Base-by-base conservation (phyloP, 2,888 invertebrate species). In the Conops quadrifasciatus region DNA sequence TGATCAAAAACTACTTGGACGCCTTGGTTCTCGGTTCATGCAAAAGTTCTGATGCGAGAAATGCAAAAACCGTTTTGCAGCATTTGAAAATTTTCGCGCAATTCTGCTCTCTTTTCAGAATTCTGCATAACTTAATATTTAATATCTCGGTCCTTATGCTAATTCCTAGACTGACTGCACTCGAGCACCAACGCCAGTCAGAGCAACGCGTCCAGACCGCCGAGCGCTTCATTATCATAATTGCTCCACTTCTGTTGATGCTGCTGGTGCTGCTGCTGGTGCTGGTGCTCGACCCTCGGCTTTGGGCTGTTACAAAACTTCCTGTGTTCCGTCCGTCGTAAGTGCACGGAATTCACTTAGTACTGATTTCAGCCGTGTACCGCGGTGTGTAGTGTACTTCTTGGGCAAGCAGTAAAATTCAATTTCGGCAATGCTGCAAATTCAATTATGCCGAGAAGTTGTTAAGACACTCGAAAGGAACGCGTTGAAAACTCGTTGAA, bases 151-250 rank as follows among this genome's bases (percentile, higher is more conserved):
- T 43, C 56, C 45, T 67, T 67, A 62, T 60, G 60, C 47, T 62
- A 49, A 68, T 62, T 45, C 49, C 66, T 21, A 15, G 26, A 2
- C 1, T 58, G 26, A 2, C 1, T 58, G 58, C 58, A 58, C 28
- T 49, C 28, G 26, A 15, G 58, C 58, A 58, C 28, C 49, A 19
- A 16, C 16, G 19, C 11, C 24, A 21, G 53, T 21, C 53, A 56
- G 53, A n/a, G n/a, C 53, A 53, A 2, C 53, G 53, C 53, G 21
- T 7, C 28, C 28, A 28, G 26, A 53, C 49, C 49, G 49, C 30
- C 21, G 62, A 62, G 68, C 30, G 60, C 68, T 68, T 53, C 60
- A 62, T 68, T 60, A 62, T n/a, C 68, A 68, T 68, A 68, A 68
- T 68, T 51, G 51, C 45, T 67, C 67, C 45, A 26, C 67, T 67